Evolutionary conservation across 2,113 vertebrate species (phyloP).

Genomic region (Chelonoidis abingdonii): DNA sequence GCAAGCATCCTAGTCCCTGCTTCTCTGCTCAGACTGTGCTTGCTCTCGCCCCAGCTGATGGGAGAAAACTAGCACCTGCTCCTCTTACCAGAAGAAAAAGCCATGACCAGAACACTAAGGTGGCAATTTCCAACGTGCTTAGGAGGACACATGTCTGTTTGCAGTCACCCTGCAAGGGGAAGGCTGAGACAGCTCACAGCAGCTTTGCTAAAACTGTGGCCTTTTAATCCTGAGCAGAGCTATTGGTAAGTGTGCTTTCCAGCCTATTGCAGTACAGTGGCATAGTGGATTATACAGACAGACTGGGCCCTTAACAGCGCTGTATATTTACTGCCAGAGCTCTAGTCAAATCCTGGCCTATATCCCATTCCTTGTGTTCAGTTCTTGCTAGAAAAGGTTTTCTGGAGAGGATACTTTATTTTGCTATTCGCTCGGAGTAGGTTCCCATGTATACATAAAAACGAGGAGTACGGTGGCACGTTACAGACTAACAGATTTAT

Average conservation of each 20-base stretch:
- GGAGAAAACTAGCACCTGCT: not conserved
- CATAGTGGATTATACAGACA: not conserved
- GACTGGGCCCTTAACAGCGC: not conserved
- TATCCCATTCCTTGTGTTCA: not conserved
- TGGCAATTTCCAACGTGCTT: not conserved
- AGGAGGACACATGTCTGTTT: not conserved
- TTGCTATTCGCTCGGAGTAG: not conserved
- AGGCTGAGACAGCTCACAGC: not conserved
- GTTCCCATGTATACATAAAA: not conserved
- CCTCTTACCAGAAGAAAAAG: not conserved
- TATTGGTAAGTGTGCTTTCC: not conserved
- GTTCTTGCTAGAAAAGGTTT: not conserved
- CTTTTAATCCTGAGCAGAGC: not conserved
- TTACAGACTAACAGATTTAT: too few species aligned
- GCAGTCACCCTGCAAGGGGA: fast-evolving
- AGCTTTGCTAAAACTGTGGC: not conserved
- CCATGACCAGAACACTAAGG: not conserved
- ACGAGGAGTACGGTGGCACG: too few species aligned
- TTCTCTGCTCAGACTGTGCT: not conserved
- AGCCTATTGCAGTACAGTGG: not conserved
- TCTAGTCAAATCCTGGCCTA: not conserved
- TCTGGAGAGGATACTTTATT: not conserved
- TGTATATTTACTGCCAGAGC: not conserved
- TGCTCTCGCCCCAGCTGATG: not conserved
- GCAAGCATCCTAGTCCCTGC: not conserved